Conservation (phyloP, 2,888 invertebrate species). For the Scrobipalpa costella region DNA sequence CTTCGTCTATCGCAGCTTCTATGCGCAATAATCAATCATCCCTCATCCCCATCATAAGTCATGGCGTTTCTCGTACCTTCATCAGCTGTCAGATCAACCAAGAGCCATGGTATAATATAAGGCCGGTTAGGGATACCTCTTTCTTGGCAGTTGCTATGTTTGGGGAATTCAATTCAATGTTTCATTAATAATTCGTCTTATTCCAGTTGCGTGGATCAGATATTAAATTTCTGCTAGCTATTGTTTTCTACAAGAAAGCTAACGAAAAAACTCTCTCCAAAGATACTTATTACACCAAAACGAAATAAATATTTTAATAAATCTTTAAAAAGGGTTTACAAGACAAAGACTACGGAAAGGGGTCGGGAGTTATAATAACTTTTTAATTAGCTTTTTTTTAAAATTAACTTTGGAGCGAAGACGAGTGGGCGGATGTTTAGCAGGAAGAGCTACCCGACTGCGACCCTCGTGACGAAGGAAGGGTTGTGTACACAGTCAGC, state of each 20-base stretch:
- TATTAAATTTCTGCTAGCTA: neutral
- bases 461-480: neutral
- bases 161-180: neutral
- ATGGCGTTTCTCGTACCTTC: neutral
- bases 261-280: neutral
- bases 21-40: neutral
- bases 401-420: slow-evolving; percentile 12
- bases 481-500: slow-evolving; percentile 10
- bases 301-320: slow-evolving; percentile 4
- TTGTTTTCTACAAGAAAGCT: slow-evolving; percentile 3
- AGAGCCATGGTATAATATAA: neutral
- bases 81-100: slow-evolving; percentile 12
- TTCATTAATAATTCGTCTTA: slow-evolving; percentile 4
- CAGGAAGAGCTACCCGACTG: slow-evolving; percentile 2
- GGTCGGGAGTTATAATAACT: neutral
- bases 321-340: slow-evolving; percentile 4
- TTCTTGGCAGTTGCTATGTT: neutral
- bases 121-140: neutral
- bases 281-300: neutral
- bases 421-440: slow-evolving; percentile 6
- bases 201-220: neutral
- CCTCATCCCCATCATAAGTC: slow-evolving; percentile 11
- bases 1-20: slow-evolving; percentile 2
- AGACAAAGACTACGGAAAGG: slow-evolving; percentile 1
- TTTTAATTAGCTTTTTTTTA: slow-evolving; percentile 13